Conservation (phyloP, 2,113 vertebrate species). For the Eulemur macaco region DNA sequence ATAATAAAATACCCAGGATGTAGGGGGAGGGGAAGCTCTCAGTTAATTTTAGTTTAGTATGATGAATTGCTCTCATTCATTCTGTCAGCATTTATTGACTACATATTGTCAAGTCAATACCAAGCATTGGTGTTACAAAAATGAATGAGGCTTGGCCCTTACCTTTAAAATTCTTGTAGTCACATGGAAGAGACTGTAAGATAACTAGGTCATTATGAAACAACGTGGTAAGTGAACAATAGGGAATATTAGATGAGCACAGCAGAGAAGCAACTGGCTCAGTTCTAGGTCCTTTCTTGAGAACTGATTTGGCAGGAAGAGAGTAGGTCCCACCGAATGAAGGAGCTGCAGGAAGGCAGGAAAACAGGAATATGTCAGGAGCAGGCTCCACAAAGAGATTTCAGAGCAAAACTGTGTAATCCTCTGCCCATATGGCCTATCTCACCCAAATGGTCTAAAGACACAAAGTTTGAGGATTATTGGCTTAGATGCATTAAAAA, state of each 20-base stretch:
- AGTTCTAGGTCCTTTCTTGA: not conserved
- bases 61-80: not conserved
- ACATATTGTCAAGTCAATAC: not conserved
- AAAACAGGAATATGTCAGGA: not conserved
- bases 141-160: not conserved
- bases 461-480: not conserved
- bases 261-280: not conserved
- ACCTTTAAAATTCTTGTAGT: not conserved
- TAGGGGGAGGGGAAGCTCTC: not conserved
- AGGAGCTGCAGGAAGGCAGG: not conserved
- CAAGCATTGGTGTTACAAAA: not conserved
- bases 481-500: not conserved
- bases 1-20: not conserved
- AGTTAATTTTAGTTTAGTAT: not conserved
- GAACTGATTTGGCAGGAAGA: not conserved
- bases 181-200: not conserved
- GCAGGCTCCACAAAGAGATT: not conserved
- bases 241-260: not conserved
- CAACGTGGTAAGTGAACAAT: accelerated
- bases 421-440: not conserved
- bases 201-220: not conserved
- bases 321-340: accelerated
- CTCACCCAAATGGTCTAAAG: not conserved
- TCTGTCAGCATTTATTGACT: not conserved
- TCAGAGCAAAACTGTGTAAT: not conserved